Percentiles rank a stretch among this genome's conserved stretches.
Conservation (phyloP, 2,113 vertebrate genomes). For the Platysternon megacephalum region DNA sequence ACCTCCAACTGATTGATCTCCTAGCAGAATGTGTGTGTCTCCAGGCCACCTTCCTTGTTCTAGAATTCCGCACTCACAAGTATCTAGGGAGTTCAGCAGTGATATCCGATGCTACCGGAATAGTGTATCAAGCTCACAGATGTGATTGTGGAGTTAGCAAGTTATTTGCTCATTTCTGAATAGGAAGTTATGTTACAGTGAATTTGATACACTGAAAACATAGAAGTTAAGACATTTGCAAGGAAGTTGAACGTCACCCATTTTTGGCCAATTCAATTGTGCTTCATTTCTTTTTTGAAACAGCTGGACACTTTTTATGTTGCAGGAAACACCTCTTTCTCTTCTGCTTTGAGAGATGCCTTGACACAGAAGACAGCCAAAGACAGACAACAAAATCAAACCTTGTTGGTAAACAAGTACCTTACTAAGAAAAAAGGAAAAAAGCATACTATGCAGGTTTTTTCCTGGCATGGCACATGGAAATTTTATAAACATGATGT, state of each 20-base stretch:
- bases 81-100: not conserved
- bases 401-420: not conserved
- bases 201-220: not conserved
- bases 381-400: not conserved
- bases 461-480: not conserved
- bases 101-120: not conserved
- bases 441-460: not conserved
- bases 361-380: not conserved
- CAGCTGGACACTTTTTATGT: too few relatives aligned
- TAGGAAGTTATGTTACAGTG: not conserved
- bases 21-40: not conserved
- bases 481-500: not conserved
- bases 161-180: not conserved
- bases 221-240: not conserved
- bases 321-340: not conserved
- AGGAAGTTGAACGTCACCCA: not conserved
- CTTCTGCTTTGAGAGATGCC: not conserved
- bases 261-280: not conserved
- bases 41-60: not conserved
- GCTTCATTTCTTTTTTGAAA: too few relatives aligned
- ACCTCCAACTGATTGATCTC: slow-evolving; percentile 9
- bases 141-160: not conserved
- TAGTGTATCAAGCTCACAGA: fast-evolving
- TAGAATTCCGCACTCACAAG: not conserved
- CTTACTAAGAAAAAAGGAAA: not conserved